These are phyloP conservation scores for Graptemys geographica DNA, from an alignment of 2,797 vertebrate genomes.

Conservation along the genomic window DNA sequence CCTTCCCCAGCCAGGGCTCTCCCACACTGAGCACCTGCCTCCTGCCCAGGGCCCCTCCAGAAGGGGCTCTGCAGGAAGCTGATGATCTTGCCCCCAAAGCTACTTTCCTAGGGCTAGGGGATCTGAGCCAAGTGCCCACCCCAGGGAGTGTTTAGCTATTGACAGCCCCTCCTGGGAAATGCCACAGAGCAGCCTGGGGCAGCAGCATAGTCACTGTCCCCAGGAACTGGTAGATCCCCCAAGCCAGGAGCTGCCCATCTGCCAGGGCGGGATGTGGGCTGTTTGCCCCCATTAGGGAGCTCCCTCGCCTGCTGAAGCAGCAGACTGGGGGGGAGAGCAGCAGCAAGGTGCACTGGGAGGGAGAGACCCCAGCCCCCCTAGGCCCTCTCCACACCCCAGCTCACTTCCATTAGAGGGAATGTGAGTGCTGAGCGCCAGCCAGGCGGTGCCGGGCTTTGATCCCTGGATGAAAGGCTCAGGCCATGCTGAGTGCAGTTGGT, in stretches of 20 bases:
- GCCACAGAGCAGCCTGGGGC: not conserved
- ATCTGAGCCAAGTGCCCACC: not conserved
- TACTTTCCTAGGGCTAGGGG: too few relatives aligned
- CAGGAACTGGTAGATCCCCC: too few relatives aligned
- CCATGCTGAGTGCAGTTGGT: not conserved
- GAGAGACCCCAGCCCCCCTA: accelerated
- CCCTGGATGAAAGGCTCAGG: not conserved
- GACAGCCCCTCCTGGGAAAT: not conserved
- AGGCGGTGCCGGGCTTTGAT: not conserved
- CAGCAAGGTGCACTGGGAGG: not conserved
- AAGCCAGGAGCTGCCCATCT: not conserved
- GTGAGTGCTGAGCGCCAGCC: not conserved
- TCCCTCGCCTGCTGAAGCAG: not conserved
- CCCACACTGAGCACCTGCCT: too few relatives aligned
- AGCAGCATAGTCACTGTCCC: not conserved
- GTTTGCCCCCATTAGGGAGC: too few relatives aligned
- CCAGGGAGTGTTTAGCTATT: too few relatives aligned
- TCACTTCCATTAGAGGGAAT: too few relatives aligned
- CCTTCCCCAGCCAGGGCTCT: too few relatives aligned
- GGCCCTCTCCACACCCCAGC: not conserved
- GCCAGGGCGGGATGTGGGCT: not conserved
- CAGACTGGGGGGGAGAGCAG: not conserved
- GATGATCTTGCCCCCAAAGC: too few relatives aligned
- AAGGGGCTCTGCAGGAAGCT: too few relatives aligned
- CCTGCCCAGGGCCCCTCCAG: too few relatives aligned